Conservation (phyloP, 2,888 invertebrate species). For the Achlya flavicornis region DNA sequence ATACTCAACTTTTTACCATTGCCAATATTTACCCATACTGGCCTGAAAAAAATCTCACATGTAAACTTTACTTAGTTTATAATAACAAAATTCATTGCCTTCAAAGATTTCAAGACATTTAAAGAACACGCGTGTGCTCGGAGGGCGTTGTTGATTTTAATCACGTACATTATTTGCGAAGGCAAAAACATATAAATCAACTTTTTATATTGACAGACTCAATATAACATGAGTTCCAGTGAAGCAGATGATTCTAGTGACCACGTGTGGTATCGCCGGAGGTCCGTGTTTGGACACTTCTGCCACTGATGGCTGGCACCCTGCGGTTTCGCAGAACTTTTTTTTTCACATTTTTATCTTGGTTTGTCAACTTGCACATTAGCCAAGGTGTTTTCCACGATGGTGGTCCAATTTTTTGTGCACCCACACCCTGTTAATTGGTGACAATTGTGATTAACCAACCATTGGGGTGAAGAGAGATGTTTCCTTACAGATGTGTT, state of each 20-base stretch:
- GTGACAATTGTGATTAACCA: conserved; percentile 79
- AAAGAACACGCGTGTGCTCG: too few species aligned
- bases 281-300: conserved; percentile 73
- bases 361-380: conserved; percentile 80
- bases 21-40: too few species aligned
- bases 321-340: conserved; percentile 67
- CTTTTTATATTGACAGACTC: conserved; percentile 3
- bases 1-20: too few species aligned
- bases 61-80: too few species aligned
- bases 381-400: conserved; percentile 75
- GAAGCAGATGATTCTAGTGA: conserved; percentile 15
- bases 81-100: too few species aligned
- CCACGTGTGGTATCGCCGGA: conserved; percentile 47
- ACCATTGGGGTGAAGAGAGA: conserved; percentile 74
- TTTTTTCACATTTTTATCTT: conserved; percentile 58
- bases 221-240: conserved; percentile 3
- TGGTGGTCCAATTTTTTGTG: conserved; percentile 74
- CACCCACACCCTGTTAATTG: conserved; percentile 72
- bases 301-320: conserved; percentile 64
- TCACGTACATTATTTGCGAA: background rate
- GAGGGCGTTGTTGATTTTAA: background rate
- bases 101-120: too few species aligned
- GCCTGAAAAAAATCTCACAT: too few species aligned
- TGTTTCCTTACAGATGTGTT: conserved; percentile 75
- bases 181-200: background rate